A percentile compares a stretch with the other conserved stretches of the same genome.
These are phyloP conservation scores for Desoria tigrina DNA, from an alignment of 2,888 invertebrate genomes.

Conservation along the genomic window DNA sequence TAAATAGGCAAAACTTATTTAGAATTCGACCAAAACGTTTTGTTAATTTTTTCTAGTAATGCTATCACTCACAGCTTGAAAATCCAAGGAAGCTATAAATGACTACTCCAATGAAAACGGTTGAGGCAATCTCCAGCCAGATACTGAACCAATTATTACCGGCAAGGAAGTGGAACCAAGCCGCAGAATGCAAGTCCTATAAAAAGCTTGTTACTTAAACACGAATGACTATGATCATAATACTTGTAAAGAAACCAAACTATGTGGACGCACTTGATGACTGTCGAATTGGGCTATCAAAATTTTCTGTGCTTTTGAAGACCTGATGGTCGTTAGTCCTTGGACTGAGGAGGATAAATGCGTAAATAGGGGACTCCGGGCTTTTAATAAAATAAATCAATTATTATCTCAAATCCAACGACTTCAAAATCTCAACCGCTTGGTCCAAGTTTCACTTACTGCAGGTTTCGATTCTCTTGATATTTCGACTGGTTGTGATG, in stretches of 20 bases:
- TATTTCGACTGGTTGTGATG: constrained; percentile 58
- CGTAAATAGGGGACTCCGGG: constrained; percentile 92
- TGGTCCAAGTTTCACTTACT: constrained; percentile 55
- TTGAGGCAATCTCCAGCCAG: constrained; percentile 85
- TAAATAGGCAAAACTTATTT: too few species aligned
- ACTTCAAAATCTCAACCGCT: background rate
- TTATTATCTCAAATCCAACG: background rate
- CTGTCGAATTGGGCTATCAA: constrained; percentile 74
- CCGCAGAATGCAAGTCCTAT: constrained; percentile 72
- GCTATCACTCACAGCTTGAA: constrained; percentile 56
- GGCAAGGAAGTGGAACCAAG: constrained; percentile 87
- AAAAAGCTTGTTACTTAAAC: too few species aligned
- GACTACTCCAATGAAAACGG: constrained; percentile 80
- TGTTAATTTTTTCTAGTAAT: background rate
- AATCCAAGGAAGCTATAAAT: constrained; percentile 76
- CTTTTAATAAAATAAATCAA: constrained; percentile 60
- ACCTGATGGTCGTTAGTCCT: constrained; percentile 87
- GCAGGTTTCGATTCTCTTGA: constrained; percentile 61
- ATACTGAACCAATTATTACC: constrained; percentile 91
- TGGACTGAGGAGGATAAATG: constrained; percentile 82
- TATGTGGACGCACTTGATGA: constrained; percentile 63
- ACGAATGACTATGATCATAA: too few species aligned
- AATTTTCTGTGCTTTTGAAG: constrained; percentile 78
- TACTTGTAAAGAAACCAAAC: too few species aligned
- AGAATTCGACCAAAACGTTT: too few species aligned